Base-by-base conservation (phyloP, 2,888 invertebrate species). In the Chrysolina americana region DNA sequence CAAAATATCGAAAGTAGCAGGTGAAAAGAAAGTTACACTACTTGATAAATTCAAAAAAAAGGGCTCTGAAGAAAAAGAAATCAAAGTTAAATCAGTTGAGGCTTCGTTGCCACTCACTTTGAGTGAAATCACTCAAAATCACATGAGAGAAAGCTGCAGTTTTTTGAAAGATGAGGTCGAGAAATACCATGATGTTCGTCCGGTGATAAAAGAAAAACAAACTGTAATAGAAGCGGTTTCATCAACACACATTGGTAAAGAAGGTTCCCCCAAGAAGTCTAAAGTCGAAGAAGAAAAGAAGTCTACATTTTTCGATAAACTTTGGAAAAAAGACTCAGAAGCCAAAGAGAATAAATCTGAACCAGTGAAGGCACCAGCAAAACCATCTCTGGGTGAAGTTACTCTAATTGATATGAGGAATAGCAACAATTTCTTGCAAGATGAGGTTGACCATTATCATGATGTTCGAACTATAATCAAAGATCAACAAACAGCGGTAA, bases 11-110 rank as follows among this genome's bases (percentile, higher is more conserved):
- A 48, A 28, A 47, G 50, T 48, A 19, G 69, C 70, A 65, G 76
- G 76, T 1, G 70, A 64, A 63, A 68, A 28, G 17, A 47, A 47
- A 66, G 65, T 8, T 79, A 81, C 56, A 75, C 83, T 64, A 80
- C 76, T 82, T 44, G 82, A 84, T 23, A 65, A 82, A n/a, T 85
- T 85, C 63, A 76, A 79, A 15, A 85, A 84, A 72, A 85, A 85
- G 73, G 48, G 81, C 68, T 78, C 81, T 47, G 76, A 80, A 19
- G 79, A 80, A 76, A 73, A 6, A 6, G 71, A 70, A 66, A 66
- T 21, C 50, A 44, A 70, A 44, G 28, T n/a, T n/a, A 59, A 65
- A 15, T 69, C 65, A 62, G 53, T 2, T 19, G 41, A 19, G 44
- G 44, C 17, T 41, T 53, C 9, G 17, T 2, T 28, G 28, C 28